Evolutionary conservation across 2,797 vertebrate genomes (phyloP), one percentile per base, ranked within the genome.

Genomic region (Pseudomugil gertrudae): DNA sequence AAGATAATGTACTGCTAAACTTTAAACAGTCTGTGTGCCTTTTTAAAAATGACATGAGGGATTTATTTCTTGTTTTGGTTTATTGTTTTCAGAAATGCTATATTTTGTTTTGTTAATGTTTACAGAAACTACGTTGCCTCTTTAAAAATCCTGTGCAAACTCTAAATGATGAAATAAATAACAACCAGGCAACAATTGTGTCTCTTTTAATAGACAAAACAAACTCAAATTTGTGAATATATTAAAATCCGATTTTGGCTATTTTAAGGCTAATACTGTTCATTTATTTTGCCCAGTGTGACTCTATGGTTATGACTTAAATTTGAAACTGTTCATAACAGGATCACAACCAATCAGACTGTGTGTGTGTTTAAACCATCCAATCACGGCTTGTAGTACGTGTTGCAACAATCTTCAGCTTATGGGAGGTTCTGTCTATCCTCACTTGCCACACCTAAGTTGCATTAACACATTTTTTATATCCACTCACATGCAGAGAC

Each of bases 181-280:
- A 27, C 43, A 47, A 21, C 26, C 1, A 32, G 4, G 13, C 72
- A 4, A 72, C 82, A 77, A 8, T n/a, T 17, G 5, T 55, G 26
- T 63, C 40, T 47, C 5, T 15, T 43, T 38, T 15, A 24, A 63
- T 3, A 66, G 27, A 48, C 51, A 77, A 75, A 72, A 9, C 3
- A 63, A 78, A 75, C 65, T 73, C 80, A 38, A 23, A 19, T 26
- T 38, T 54, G 47, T 40, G 67, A 66, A 43, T 82, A 80, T 79
- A 77, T 84, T 30, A 74, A 38, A 15, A 38, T 65, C 33, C 79
- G 76, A 62, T 26, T 56, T 45, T 32, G 4, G 3, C 9, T 2
- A 2, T 27, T 51, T 23, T 78, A 2, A 48, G 21, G 48, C n/a
- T n/a, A 6, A 6, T 67, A 40, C 58, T 65, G 15, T 63, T 60